Base-by-base conservation (phyloP, 2,888 invertebrate genomes). In the Diabrotica balteata region DNA sequence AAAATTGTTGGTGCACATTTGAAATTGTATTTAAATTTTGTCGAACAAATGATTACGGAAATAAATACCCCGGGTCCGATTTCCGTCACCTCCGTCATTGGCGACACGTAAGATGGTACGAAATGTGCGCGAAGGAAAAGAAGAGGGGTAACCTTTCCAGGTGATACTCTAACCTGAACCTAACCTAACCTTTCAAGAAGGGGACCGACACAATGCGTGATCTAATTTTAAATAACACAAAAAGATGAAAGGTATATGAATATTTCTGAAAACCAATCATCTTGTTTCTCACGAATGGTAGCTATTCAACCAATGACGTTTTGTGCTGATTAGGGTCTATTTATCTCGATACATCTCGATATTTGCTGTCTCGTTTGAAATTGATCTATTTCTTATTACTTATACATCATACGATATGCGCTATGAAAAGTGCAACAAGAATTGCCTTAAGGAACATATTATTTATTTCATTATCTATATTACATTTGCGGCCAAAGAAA, bases 161-260 rank as follows among this genome's bases (percentile, higher is more conserved):
- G 80, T 81, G 81, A 80, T 77, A 77, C 73, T 75, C 75, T 75
- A 76, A 79, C 79, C 78, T 80, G 79, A 77, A 76, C 78, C 78
- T 73, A 69, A 68, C 68, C 69, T 77, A 78, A 80, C 80, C 80
- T 79, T 75, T 69, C 71, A 69, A 72, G 68, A 75, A 73, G 77
- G 77, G 77, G 74, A 72, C 69, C 47, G 55, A 66, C 72, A 82
- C 82, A 82, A 82, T 82, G 76, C 78, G 63, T 80, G 82, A 82
- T 82, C 82, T 82, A 82, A 82, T 82, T 82, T 81, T 82, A 80
- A 81, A 81, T 81, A 79, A 79, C 78, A 80, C 80, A 81, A 78
- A 79, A 60, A 60, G 60, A 60, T 47, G 55, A 64, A 57, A 80
- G 78, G 77, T 76, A 69, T 69, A 80, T 77, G 80, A 79, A 77